phyloP scores from a whole-genome alignment of 2,888 invertebrate species.

The Agrotis ipsilon region DNA sequence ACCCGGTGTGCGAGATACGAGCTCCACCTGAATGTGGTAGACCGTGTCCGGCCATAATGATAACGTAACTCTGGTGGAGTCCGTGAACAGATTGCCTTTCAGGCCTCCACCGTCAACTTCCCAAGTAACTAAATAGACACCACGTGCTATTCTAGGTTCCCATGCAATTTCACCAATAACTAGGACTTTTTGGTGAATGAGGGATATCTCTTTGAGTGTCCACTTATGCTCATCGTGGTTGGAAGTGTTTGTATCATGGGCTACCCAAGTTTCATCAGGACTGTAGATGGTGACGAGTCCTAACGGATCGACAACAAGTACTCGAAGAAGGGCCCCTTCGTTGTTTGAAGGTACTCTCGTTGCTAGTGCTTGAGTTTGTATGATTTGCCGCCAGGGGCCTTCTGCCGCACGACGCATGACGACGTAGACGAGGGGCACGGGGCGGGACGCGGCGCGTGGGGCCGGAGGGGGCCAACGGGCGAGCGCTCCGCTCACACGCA shows the following conservation, averaged over 20 bases:
- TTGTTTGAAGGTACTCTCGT: slow-evolving; percentile 92
- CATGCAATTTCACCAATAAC: slow-evolving; percentile 94
- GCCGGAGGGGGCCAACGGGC: slow-evolving; percentile 93
- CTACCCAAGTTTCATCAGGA: slow-evolving; percentile 92
- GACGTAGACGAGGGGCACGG: slow-evolving; percentile 93
- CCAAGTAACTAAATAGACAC: slow-evolving; percentile 95
- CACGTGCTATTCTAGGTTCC: slow-evolving; percentile 93
- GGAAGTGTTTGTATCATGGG: slow-evolving; percentile 89
- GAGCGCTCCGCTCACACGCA: slow-evolving; percentile 92
- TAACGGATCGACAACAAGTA: slow-evolving; percentile 93
- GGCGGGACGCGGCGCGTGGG: slow-evolving; percentile 90
- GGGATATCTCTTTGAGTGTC: slow-evolving; percentile 93
- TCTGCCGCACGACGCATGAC: slow-evolving; percentile 93
- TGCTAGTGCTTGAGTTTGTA: slow-evolving; percentile 92
- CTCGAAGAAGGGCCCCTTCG: slow-evolving; percentile 92
- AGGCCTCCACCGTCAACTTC: slow-evolving; percentile 96
- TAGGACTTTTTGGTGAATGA: slow-evolving; percentile 94
- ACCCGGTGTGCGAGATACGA: slow-evolving; percentile 92
- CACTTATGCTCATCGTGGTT: slow-evolving; percentile 90
- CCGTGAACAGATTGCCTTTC: slow-evolving; percentile 95
- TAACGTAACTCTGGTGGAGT: slow-evolving; percentile 94
- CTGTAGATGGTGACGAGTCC: slow-evolving; percentile 94
- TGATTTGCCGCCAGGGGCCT: slow-evolving; percentile 93
- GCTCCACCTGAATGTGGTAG: slow-evolving; percentile 95
- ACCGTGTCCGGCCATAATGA: slow-evolving; percentile 95